A percentile compares a stretch with the other conserved stretches of the same genome.
These are phyloP conservation scores for Bombus balteatus DNA, from an alignment of 1,140 invertebrate genomes.

Conservation along the genomic window DNA sequence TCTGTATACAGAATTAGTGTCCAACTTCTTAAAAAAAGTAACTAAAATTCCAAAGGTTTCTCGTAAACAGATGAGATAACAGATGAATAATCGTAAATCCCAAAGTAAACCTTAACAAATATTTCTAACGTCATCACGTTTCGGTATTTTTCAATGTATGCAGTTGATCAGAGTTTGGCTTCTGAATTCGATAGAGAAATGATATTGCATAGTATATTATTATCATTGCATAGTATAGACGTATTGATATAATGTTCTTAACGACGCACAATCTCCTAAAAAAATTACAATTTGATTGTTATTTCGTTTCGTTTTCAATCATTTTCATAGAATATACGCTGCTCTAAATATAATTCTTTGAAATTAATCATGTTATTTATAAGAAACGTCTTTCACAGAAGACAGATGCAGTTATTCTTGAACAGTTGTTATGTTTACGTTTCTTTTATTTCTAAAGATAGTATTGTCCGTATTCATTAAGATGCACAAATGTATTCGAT, in stretches of 20 bases:
- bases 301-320: background rate
- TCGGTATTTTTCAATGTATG: too few species aligned
- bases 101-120: too few species aligned
- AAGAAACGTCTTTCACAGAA: background rate
- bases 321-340: too few species aligned
- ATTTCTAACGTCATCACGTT: too few species aligned
- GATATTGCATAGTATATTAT: background rate
- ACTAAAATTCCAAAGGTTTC: too few species aligned
- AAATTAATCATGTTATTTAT: background rate
- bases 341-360: background rate
- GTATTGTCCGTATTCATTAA: slow-evolving; percentile 15
- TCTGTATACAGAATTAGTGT: too few species aligned
- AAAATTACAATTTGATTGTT: background rate
- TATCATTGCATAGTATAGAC: background rate
- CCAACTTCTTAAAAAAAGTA: too few species aligned
- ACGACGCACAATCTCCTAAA: background rate
- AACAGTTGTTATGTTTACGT: background rate
- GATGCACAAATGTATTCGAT: slow-evolving; percentile 2
- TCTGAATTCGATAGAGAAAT: background rate
- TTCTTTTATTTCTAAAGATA: background rate
- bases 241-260: too few species aligned
- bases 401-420: background rate
- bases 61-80: too few species aligned
- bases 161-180: background rate
- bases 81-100: too few species aligned